Percentiles rank a stretch among this genome's conserved stretches.
Conservation (phyloP, 2,797 vertebrate genomes). For the Anableps anableps region DNA sequence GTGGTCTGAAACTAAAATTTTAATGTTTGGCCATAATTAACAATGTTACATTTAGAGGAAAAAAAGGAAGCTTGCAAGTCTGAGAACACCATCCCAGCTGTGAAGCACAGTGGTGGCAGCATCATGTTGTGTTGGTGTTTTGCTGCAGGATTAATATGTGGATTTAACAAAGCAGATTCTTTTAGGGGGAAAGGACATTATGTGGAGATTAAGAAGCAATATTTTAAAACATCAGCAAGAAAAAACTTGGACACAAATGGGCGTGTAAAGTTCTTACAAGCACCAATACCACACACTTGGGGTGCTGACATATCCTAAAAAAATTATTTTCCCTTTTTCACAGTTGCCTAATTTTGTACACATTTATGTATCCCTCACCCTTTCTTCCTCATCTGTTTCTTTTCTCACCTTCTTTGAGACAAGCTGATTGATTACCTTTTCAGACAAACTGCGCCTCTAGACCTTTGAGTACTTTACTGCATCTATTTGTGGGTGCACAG, state of each 20-base stretch:
- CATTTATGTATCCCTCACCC: background rate
- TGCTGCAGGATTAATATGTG: background rate
- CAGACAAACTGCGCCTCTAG: constrained; percentile 7
- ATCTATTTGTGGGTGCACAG: background rate
- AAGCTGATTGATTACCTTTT: background rate
- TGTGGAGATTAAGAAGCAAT: background rate
- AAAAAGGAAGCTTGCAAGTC: background rate
- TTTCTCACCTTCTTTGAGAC: constrained; percentile 2
- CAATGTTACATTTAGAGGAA: too few relatives aligned
- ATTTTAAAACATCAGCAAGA: background rate
- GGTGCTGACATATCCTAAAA: too few relatives aligned
- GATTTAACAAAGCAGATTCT: background rate
- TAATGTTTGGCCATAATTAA: background rate
- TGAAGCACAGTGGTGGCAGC: background rate
- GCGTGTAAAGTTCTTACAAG: background rate
- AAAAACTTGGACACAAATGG: background rate
- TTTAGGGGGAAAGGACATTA: background rate
- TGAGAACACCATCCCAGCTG: background rate
- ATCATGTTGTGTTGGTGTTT: too few relatives aligned
- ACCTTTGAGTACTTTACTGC: constrained; percentile 8
- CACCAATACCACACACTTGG: too few relatives aligned
- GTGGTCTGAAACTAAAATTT: too few relatives aligned
- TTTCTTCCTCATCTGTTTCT: background rate
- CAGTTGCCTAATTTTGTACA: background rate
- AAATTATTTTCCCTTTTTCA: too few relatives aligned